Conservation (phyloP, 2,888 invertebrate genomes). For the Euproctis similis region DNA sequence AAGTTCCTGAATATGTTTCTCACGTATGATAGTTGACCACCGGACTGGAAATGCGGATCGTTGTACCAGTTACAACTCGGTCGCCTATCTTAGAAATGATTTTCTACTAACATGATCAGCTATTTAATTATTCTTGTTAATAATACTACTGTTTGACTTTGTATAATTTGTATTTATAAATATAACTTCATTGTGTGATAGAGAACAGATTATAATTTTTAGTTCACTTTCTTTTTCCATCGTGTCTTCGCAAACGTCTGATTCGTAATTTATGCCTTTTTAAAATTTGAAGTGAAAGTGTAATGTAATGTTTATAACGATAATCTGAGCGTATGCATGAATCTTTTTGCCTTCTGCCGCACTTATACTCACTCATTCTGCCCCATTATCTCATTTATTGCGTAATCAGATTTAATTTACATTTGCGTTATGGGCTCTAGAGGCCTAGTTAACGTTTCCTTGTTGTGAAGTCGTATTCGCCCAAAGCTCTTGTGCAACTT, state of each 20-base stretch:
- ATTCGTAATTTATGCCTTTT: slow-evolving; percentile 9
- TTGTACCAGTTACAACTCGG: slow-evolving; percentile 68
- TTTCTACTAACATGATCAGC: slow-evolving; percentile 70
- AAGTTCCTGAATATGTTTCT: slow-evolving; percentile 60
- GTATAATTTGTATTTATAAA: too few species aligned
- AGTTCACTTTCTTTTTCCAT: slow-evolving; percentile 19
- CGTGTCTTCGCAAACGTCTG: slow-evolving; percentile 16
- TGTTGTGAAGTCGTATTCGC: slow-evolving; percentile 30
- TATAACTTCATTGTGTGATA: too few species aligned
- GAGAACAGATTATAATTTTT: slow-evolving; percentile 9
- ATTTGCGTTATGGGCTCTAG: slow-evolving; percentile 37
- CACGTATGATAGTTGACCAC: slow-evolving; percentile 62
- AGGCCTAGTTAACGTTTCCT: slow-evolving; percentile 42
- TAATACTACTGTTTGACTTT: too few species aligned
- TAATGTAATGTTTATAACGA: slow-evolving; percentile 32
- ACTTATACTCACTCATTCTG: slow-evolving; percentile 24
- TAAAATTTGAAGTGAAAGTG: slow-evolving; percentile 48
- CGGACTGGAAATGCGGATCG: slow-evolving; percentile 67
- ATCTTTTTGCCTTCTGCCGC: slow-evolving; percentile 28
- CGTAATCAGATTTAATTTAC: slow-evolving; percentile 43
- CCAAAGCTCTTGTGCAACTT: slow-evolving; percentile 30
- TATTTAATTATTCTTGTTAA: slow-evolving; percentile 52
- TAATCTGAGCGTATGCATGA: slow-evolving; percentile 26
- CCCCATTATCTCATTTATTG: slow-evolving; percentile 55
- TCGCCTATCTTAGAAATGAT: slow-evolving; percentile 63